phyloP scores from a whole-genome alignment of 2,888 invertebrate genomes.

The Morpho achilles region DNA sequence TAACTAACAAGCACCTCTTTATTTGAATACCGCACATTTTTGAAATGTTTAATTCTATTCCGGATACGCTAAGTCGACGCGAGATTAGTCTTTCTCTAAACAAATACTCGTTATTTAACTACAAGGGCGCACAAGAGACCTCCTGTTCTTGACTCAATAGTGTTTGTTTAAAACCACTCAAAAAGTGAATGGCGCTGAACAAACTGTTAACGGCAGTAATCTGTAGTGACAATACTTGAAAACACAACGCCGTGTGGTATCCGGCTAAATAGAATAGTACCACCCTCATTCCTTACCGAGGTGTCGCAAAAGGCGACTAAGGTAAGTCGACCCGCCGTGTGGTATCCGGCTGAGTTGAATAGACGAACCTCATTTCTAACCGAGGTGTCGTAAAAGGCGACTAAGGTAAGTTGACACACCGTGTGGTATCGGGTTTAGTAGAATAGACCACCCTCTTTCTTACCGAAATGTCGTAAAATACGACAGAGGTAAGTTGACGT shows the following conservation, averaged over 20 bases:
- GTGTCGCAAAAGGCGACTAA: too few species aligned
- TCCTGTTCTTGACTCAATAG: conserved; percentile 55
- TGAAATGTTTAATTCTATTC: conserved; percentile 32
- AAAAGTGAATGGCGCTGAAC: conserved; percentile 54
- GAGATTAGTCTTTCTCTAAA: conserved; percentile 63
- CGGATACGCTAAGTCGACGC: conserved; percentile 64
- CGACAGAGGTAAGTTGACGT: too few species aligned
- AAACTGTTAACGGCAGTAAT: conserved; percentile 60
- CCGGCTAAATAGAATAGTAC: too few species aligned
- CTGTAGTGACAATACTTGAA: conserved; percentile 57
- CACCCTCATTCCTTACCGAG: too few species aligned
- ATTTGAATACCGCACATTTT: conserved; percentile 22
- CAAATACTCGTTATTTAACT: conserved; percentile 59
- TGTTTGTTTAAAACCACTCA: conserved; percentile 72
- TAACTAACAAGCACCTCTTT: conserved; percentile 43
- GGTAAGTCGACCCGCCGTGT: too few species aligned
- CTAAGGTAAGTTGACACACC: too few species aligned
- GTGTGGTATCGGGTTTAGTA: too few species aligned
- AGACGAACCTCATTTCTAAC: too few species aligned
- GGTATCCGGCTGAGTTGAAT: too few species aligned
- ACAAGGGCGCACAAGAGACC: conserved; percentile 53
- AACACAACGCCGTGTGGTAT: conserved; percentile 25
- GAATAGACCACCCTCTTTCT: too few species aligned
- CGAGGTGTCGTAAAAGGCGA: too few species aligned
- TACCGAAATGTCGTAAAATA: too few species aligned